Evolutionary conservation across 1,140 invertebrate genomes (phyloP), one percentile per base, ranked within the genome.

Genomic region (Halotydeus destructor): DNA sequence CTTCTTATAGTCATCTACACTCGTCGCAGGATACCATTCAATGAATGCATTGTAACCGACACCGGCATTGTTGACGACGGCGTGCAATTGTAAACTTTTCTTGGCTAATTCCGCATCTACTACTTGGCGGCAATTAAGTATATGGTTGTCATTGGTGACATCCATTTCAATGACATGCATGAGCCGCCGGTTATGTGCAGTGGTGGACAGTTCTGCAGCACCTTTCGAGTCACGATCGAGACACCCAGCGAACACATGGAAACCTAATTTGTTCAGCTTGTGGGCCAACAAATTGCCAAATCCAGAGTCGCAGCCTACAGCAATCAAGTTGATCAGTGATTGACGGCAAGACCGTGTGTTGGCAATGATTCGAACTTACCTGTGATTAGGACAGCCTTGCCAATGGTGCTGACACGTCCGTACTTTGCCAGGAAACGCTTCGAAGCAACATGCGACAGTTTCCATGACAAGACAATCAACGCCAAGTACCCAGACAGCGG

Each of bases 51-150:
- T 52, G 12, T 53, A 49, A 40, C 57, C 60, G 9, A 68, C 58
- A 0, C 78, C 76, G 41, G 80, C 79, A 52, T 81, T 81, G 62
- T 88, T 84, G 6, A 91, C 73, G 30, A 91, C 62, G 11, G 78
- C 80, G 82, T 82, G 88, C 27, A 91, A 64, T 51, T 68, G 63
- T 65, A 51, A 9, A 19, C 19, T 22, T 12, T 41, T 33, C 22
- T 23, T 9, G 21, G 22, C 11, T 9, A 44, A 24, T 16, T 37
- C 12, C 33, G 26, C 24, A 16, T 22, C 32, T 11, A 27, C 45
- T 14, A 21, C 31, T 16, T 48, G n/a, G n/a, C n/a, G n/a, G n/a
- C n/a, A n/a, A n/a, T n/a, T n/a, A n/a, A n/a, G n/a, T 19, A 47
- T 32, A 26, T 46, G 37, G 21, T 61, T 55, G 0, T 53, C 51